Base-by-base conservation (phyloP, 2,888 invertebrate species). In the Vanessa cardui region DNA sequence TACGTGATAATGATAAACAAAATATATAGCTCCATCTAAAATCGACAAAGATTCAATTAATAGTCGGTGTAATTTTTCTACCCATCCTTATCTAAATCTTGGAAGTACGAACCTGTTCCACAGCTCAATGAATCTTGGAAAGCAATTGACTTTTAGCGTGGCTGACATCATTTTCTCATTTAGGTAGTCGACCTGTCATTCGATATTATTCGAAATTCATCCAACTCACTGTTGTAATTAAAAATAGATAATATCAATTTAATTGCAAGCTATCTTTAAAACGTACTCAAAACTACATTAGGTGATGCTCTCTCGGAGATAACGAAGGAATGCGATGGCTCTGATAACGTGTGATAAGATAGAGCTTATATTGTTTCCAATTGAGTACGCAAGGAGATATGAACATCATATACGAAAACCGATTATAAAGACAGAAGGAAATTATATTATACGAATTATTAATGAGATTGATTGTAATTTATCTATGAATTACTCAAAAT, bases 321-420 rank as follows among this genome's bases (percentile, higher is more conserved):
- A 89, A 84, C 79, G 76, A 77, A 76, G 90, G 89, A 85, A 90
- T 89, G 87, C 81, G 87, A 89, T 87, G 80, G 77, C 77, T 59
- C 72, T 82, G 89, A 89, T 89, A 87, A 76, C 66, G 63, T 66
- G 66, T 83, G 89, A 90, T 90, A 90, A 85, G 78, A 82, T 80
- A 86, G 83, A 74, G 76, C 79, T 77, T 80, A 81, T 88, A 89
- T 88, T 84, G 85, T 84, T 84, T 82, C 78, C 81, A 86, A 85
- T 87, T 81, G 84, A 83, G 83, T 82, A 83, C 83, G 83, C 83
- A 79, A 80, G 76, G 16, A 64, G 65, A 73, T 73, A 72, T 54
- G 62, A 71, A 67, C 63, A 68, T 72, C 67, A 66, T 72, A 64
- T 58, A 66, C 59, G 52, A 69, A 61, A 70, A 47, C 58, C 58